phyloP scores from a whole-genome alignment of 2,113 vertebrate genomes.

The Sminthopsis crassicaudata region DNA sequence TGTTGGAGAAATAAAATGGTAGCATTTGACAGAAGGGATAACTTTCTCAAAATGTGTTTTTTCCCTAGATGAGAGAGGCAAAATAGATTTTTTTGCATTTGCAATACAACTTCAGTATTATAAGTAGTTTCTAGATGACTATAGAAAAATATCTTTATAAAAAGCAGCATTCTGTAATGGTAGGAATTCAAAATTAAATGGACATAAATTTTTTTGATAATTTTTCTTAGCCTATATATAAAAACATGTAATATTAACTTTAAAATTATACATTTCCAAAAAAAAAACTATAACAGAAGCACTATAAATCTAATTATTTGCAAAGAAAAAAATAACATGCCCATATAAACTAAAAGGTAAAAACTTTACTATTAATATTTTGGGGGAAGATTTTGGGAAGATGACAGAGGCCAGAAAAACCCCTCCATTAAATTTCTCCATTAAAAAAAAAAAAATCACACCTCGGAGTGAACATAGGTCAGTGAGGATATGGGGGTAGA shows the following conservation, averaged over 20 bases:
- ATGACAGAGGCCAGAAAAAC: no score
- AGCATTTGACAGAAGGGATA: slow-evolving; percentile 27
- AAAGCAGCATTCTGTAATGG: slow-evolving; percentile 12
- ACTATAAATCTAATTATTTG: slow-evolving; percentile 41
- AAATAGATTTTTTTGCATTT: background rate
- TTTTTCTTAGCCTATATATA: slow-evolving; percentile 16
- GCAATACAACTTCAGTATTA: background rate
- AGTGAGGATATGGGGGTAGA: no score
- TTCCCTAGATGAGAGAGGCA: background rate
- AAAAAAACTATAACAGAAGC: background rate
- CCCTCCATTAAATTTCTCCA: no score
- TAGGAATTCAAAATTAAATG: background rate
- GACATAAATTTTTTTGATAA: slow-evolving; percentile 47
- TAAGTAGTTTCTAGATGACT: background rate
- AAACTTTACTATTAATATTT: background rate
- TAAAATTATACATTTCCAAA: background rate
- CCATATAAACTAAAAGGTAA: background rate
- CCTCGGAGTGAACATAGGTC: no score
- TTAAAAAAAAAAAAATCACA: no score
- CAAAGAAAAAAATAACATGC: slow-evolving; percentile 20
- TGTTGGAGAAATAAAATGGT: slow-evolving; percentile 22
- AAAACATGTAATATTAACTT: slow-evolving; percentile 4
- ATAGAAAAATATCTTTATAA: background rate
- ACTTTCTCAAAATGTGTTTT: slow-evolving; percentile 9
- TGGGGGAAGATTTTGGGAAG: no score